Evolutionary conservation across 2,888 invertebrate genomes (phyloP), one percentile per base, ranked within the genome.

Genomic region (Sarcophaga variegata): DNA sequence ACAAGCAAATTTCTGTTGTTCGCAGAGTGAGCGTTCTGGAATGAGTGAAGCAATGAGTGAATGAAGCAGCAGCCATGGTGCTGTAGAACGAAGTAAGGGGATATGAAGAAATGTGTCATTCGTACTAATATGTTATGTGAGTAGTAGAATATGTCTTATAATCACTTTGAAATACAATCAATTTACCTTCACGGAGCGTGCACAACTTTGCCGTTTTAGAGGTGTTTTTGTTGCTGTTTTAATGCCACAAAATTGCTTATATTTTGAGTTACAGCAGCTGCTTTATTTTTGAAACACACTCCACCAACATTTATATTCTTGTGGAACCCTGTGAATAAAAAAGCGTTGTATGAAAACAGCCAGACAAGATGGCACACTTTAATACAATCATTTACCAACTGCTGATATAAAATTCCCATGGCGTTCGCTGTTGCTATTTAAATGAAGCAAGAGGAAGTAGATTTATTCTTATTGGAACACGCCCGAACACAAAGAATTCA

Each of bases 291-390:
- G 10, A 37, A 62, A 27, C 63, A 27, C 20, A 37, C 2, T 37
- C 37, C 2, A 37, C 10, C 37, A 49, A 69, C 14, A 45, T 54
- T 76, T 20, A 4, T 76, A 54, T 54, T 37, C 54, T 20, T 67
- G 20, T 3, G 12, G 6, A 20, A 64, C 27, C 12, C 20, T 20
- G 20, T 20, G 20, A 17, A 17, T 25, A 14, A 54, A 25, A 25
- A 25, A 54, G 4, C 54, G 6, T 3, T 3, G 2, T 59, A 59
- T 27, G 12, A 71, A 70, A 71, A 60, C 59, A 49, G 71, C 64
- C 76, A 82, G 81, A 77, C 82, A 66, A 54, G 47, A 64, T 77
- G 82, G 64, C 71, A 82, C 54, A 47, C 71, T 64, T 76, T 63
- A 37, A 69, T 63, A 70, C 70, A 70, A n/a, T 17, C 54, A 54